These are phyloP conservation scores for Bombus terrestris DNA, from an alignment of 1,140 invertebrate genomes.

Conservation along the genomic window DNA sequence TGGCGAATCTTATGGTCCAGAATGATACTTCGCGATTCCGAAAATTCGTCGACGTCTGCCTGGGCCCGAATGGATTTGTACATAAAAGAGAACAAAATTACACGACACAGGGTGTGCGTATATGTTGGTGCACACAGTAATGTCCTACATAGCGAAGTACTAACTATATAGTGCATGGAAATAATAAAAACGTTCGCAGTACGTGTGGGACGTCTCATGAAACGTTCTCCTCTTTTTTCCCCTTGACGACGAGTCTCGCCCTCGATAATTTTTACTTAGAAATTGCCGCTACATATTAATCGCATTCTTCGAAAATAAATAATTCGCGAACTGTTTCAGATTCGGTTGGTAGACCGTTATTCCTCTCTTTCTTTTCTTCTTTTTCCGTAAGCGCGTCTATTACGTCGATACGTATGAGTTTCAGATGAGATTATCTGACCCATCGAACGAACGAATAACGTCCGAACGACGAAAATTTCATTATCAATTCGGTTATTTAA, in stretches of 20 bases:
- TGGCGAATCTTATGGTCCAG: conserved; percentile 21
- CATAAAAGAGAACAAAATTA: conserved; percentile 60
- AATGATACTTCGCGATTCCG: conserved; percentile 32
- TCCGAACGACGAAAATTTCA: neutral
- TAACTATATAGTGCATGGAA: conserved; percentile 73
- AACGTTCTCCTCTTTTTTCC: conserved; percentile 55
- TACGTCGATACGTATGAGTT: neutral
- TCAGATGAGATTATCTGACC: neutral
- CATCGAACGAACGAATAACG: neutral
- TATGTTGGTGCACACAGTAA: conserved; percentile 73
- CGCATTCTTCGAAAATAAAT: neutral
- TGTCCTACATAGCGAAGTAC: conserved; percentile 75
- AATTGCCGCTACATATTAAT: neutral
- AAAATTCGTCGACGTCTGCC: conserved; percentile 39
- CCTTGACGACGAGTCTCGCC: conserved; percentile 61
- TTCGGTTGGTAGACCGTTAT: neutral
- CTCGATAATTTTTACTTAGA: conserved; percentile 52
- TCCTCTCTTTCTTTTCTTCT: neutral
- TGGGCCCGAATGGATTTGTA: conserved; percentile 72
- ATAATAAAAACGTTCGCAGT: conserved; percentile 64
- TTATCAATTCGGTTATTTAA: too few species aligned
- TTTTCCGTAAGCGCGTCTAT: neutral
- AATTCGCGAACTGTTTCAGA: too few species aligned
- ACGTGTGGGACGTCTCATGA: conserved; percentile 39
- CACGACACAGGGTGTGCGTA: conserved; percentile 71